These are phyloP conservation scores for Pelobates cultripes DNA, from an alignment of 2,797 vertebrate genomes.

Conservation along the genomic window DNA sequence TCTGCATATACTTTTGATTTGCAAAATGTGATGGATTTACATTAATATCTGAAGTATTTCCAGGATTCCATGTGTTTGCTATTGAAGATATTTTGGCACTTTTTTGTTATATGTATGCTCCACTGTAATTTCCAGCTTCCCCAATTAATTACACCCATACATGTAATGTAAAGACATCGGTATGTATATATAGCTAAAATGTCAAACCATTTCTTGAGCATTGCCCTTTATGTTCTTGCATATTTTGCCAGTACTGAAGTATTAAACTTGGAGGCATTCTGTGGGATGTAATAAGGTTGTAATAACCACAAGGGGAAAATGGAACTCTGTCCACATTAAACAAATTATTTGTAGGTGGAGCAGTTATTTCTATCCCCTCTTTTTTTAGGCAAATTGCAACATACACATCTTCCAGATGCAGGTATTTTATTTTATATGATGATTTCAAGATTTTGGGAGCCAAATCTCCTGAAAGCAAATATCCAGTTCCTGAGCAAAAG, in stretches of 20 bases:
- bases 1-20: too few species aligned
- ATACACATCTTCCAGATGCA: slow-evolving; percentile 95
- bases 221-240: slow-evolving; percentile 91
- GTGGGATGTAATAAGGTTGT: slow-evolving; percentile 94
- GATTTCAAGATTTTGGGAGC: slow-evolving; percentile 84
- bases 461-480: slow-evolving; percentile 92
- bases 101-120: too few species aligned
- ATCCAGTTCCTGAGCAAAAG: slow-evolving; percentile 97
- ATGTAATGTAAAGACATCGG: too few species aligned
- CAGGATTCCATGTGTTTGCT: too few species aligned
- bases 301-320: slow-evolving; percentile 96
- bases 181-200: too few species aligned
- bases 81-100: too few species aligned
- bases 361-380: slow-evolving; percentile 83
- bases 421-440: slow-evolving; percentile 78
- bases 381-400: slow-evolving; percentile 92
- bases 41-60: too few species aligned
- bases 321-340: slow-evolving; percentile 96
- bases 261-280: slow-evolving; percentile 90
- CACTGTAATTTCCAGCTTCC: too few species aligned
- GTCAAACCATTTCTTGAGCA: slow-evolving; percentile 63
- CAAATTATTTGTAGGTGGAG: slow-evolving; percentile 88
- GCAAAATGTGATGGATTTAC: too few species aligned
- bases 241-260: slow-evolving; percentile 91
- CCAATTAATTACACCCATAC: too few species aligned